phyloP scores from a whole-genome alignment of 2,888 invertebrate genomes.

The Abrostola tripartita region DNA sequence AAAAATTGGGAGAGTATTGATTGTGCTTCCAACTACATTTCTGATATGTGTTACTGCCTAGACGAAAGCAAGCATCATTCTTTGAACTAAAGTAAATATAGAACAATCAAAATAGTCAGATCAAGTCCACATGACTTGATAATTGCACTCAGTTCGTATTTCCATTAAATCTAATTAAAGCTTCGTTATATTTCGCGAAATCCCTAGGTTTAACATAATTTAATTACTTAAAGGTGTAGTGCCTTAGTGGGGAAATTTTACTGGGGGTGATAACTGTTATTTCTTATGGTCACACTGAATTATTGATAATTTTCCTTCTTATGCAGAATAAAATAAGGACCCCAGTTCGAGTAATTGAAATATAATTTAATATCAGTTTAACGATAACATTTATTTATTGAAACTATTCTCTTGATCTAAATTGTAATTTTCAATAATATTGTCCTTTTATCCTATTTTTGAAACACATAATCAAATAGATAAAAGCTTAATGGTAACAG shows the following conservation, averaged over 20 bases:
- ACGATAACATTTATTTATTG: too few relatives aligned
- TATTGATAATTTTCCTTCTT: constrained; percentile 25
- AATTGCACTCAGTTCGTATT: constrained; percentile 1
- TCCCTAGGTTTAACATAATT: constrained; percentile 27
- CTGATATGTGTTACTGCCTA: neutral
- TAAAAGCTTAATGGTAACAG: neutral
- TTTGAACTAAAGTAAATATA: constrained; percentile 1
- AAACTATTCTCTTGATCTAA: too few relatives aligned
- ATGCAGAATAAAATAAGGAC: constrained; percentile 2
- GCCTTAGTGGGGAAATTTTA: constrained; percentile 31
- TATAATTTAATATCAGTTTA: too few relatives aligned
- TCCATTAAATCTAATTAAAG: constrained; percentile 35
- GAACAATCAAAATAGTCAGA: neutral
- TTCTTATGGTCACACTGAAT: constrained; percentile 31
- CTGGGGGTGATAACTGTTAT: constrained; percentile 21
- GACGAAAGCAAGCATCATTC: neutral
- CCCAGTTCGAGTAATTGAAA: too few relatives aligned
- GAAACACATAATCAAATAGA: neutral
- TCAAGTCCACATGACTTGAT: constrained; percentile 3
- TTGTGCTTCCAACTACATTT: neutral
- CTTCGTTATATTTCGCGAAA: constrained; percentile 16
- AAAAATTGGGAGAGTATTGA: neutral
- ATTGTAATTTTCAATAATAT: neutral
- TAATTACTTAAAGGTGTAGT: constrained; percentile 24
- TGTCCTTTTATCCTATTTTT: neutral